Evolutionary conservation across 1,140 invertebrate genomes (phyloP).

Genomic region (Homalodisca vitripennis): DNA sequence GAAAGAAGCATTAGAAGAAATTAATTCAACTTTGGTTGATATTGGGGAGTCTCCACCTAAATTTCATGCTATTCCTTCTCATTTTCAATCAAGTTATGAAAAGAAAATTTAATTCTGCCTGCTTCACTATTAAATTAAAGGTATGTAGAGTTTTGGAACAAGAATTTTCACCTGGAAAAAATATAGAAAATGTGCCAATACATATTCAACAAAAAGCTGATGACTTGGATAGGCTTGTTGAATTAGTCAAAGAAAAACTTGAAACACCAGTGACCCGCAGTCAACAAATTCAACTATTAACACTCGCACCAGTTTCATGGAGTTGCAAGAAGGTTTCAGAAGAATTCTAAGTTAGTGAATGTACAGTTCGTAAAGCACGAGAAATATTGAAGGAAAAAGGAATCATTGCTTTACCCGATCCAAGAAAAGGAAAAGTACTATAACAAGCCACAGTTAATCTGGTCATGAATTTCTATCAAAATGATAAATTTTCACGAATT

Average conservation of each 20-base stretch:
- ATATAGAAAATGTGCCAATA: not conserved
- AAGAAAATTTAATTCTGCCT: not conserved
- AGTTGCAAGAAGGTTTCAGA: not conserved
- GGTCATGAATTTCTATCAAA: conserved; percentile 14
- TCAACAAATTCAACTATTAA: not conserved
- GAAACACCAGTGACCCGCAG: no score
- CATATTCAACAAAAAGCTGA: no score
- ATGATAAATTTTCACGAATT: conserved; percentile 5
- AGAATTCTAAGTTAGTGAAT: not conserved
- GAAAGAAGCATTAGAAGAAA: not conserved
- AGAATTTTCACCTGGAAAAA: no score
- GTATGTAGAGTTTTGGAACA: no score
- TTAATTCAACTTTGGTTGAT: not conserved
- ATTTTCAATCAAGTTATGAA: not conserved
- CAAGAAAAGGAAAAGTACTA: conserved; percentile 13
- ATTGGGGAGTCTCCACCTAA: not conserved
- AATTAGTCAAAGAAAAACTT: no score
- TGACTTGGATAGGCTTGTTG: no score
- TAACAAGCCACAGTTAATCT: no score
- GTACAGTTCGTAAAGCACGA: no score
- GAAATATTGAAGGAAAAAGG: conserved; percentile 10
- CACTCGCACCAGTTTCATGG: not conserved
- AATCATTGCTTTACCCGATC: not conserved
- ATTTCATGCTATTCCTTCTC: not conserved
- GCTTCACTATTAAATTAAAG: not conserved